phyloP scores from a whole-genome alignment of 2,797 vertebrate species.

The Xenentodon cancila region DNA sequence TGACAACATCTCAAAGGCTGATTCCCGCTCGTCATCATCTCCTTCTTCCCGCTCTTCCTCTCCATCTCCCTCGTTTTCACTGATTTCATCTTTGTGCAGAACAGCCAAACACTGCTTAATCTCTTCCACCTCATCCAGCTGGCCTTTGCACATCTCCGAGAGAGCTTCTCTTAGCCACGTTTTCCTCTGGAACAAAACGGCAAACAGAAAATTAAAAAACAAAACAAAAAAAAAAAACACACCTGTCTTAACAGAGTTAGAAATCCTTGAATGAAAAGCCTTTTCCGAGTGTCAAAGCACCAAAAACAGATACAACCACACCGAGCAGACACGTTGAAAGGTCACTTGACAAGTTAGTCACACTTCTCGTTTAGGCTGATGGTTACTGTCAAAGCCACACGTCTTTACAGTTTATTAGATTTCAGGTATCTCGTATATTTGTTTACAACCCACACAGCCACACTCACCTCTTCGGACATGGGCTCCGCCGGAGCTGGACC shows the following conservation, averaged over 20 bases:
- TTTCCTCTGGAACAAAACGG: conserved; percentile 76
- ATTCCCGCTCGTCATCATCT: conserved; percentile 70
- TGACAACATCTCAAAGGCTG: conserved; percentile 85
- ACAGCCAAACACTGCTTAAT: conserved; percentile 87
- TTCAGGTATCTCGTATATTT: too few species aligned
- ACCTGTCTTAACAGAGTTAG: neutral
- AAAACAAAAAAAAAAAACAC: too few species aligned
- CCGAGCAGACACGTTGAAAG: too few species aligned
- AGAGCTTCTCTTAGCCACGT: conserved; percentile 87
- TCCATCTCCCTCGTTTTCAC: conserved; percentile 40
- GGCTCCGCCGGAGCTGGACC: conserved; percentile 73
- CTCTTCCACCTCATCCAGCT: conserved; percentile 88
- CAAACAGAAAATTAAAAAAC: too few species aligned
- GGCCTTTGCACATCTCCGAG: conserved; percentile 84
- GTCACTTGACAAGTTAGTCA: too few species aligned
- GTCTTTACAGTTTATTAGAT: neutral
- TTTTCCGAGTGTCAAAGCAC: too few species aligned
- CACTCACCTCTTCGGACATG: conserved; percentile 88
- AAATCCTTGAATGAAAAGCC: neutral
- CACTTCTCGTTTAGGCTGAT: neutral
- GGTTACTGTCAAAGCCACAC: neutral
- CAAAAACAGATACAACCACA: too few species aligned
- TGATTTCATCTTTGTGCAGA: conserved; percentile 52
- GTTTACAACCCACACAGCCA: neutral
- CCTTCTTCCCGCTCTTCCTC: conserved; percentile 65